Evolutionary conservation across 2,888 invertebrate species (phyloP), one percentile per base, ranked within the genome.

Genomic region (Cacoxenus indagator): DNA sequence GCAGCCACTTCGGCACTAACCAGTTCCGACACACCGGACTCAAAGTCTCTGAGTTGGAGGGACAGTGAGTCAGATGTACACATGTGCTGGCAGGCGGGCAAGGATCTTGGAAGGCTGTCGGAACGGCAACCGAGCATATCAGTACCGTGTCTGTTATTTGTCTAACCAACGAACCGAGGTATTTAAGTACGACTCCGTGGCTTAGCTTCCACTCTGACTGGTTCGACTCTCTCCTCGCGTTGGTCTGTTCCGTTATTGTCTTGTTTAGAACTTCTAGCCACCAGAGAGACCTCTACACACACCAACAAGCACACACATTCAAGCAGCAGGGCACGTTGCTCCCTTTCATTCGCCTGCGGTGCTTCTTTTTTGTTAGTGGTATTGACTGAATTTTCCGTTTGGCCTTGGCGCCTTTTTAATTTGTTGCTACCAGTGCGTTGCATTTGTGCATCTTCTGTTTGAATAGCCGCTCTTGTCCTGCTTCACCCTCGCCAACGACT

Each of bases 341-440:
- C 29, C 27, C n/a, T 57, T 29, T 29, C 14, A 37, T 37, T 37
- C 37, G 37, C 9, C 31, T 6, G 31, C 31, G 31, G 14, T 48
- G 14, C 19, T 48, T 51, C 22, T 2, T 51, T 51, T 6, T 61
- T 22, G 37, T 37, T 54, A 24, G 29, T 22, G 65, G 11, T 51
- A 14, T 54, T 65, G 22, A 11, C 19, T 27, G 54, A 37, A 54
- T 19, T 37, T 51, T 24, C 37, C 19, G 19, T 11, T 29, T 24
- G 45, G 43, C 61, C 61, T 62, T 62, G 61, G 61, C 43, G 11
- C 43, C 61, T 9, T 62, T 45, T 62, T 45, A 62, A 65, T 65
- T 65, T 65, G 65, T 37, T 29, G 54, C 29, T 37, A 37, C 51
- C 24, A 54, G 54, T 29, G 24, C 61, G 61, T 62, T 62, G 43